Conservation (phyloP, 2,113 vertebrate species). For the Jacana jacana region DNA sequence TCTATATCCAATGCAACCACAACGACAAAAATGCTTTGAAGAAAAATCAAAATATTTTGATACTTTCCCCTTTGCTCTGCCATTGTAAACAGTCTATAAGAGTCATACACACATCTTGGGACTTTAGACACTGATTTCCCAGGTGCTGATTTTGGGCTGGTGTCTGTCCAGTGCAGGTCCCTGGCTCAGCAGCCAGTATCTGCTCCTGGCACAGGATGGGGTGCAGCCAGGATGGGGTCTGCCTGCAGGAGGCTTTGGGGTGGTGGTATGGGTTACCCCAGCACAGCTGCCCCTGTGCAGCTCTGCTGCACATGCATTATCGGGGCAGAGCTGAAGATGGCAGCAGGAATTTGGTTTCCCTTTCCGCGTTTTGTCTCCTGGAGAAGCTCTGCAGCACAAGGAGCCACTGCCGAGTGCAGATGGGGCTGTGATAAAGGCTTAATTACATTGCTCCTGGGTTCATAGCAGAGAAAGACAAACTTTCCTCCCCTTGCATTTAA, state of each 20-base stretch:
- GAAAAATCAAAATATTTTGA: neutral
- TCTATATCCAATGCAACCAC: neutral
- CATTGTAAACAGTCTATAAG: neutral
- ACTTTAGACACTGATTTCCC: neutral
- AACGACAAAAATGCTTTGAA: neutral
- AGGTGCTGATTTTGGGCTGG: neutral
- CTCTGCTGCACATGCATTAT: neutral
- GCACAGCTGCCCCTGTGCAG: neutral
- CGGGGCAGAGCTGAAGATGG: constrained; percentile 63
- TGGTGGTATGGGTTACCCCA: neutral
- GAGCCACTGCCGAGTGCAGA: constrained; percentile 34
- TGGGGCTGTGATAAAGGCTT: constrained; percentile 20
- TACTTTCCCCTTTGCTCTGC: neutral
- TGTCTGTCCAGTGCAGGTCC: rapidly evolving
- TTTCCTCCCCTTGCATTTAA: constrained; percentile 28
- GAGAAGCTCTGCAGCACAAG: neutral
- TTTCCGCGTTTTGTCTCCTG: neutral
- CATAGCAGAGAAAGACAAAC: constrained; percentile 43
- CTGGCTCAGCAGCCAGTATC: rapidly evolving
- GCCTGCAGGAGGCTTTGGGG: neutral
- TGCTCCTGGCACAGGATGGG: rapidly evolving
- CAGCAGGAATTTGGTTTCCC: constrained; percentile 67
- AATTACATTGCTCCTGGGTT: constrained; percentile 48
- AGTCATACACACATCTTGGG: neutral
- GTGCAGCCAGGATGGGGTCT: neutral